Evolutionary conservation across 1,140 invertebrate genomes (phyloP), one percentile per base, ranked within the genome.

Genomic region (Drosophila sp.): DNA sequence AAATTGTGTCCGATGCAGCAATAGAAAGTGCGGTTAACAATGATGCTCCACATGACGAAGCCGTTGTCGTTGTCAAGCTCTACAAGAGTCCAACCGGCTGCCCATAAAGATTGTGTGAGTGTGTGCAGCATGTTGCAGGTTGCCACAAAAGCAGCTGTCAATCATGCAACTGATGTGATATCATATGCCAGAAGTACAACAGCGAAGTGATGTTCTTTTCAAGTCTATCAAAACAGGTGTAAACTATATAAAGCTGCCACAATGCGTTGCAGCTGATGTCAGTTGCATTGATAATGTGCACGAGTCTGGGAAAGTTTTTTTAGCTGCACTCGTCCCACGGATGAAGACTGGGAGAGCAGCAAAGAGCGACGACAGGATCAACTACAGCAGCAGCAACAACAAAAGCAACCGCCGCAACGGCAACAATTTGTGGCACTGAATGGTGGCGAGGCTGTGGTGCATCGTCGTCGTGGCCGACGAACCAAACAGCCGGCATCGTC

Each of bases 211-310:
- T 27, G 21, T 25, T 27, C 3, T 1, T 38, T 13, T 38, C 36
- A 38, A n/a, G 4, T 3, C 4, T 11, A 11, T 3, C 3, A n/a
- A 36, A 11, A 13, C 36, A 38, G 11, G n/a, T 4, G 11, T 4
- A 8, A 48, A 21, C 25, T 76, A 77, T 76, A 77, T 76, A 74
- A 76, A 71, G 51, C n/a, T 21, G 7, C 5, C 40, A 29, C 6
- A 7, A n/a, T 11, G 50, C 4, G 1, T 36, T 36, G 50, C 40
- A n/a, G 4, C 18, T 7, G 0, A 2, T 4, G 4, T 13, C 32
- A 59, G 27, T 46, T 18, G 38, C 7, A 18, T 8, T 18, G 2
- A 25, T 11, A 27, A 78, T 73, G 76, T 79, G 77, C 59, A 46
- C 21, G 1, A 78, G 34, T 25, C 18, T 79, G 21, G 38, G 36